Base-by-base conservation (phyloP, 1,140 invertebrate species). In the Aethina tumida region DNA sequence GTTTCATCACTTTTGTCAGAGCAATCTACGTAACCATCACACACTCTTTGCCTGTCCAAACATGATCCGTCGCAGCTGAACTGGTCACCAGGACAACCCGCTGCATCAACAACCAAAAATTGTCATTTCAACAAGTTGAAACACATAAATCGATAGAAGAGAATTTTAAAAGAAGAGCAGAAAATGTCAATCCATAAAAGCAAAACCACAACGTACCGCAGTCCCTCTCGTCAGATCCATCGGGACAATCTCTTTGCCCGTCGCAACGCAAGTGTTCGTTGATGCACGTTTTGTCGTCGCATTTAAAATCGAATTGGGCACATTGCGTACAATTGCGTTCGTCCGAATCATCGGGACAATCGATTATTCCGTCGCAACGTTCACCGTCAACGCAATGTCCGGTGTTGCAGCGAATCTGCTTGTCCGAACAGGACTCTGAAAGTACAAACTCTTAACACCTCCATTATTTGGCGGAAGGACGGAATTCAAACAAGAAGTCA, bases 41-140 rank as follows among this genome's bases (percentile, higher is more conserved):
- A 98, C 41, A 94, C 84, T 64, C 84, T 93, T 35, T 75, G 79
- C 55, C 79, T 81, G 0, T 88, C 89, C 36, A 97, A 82, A 53
- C 95, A 98, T 56, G 93, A 86, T 18, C 77, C 75, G 52, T 73
- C 66, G 49, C 84, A 89, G 43, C 73, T 69, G 33, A 68, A 64
- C 56, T 87, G 80, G 45, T 88, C 68, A 10, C 69, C 58, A 14
- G 34, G 17, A 30, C 47, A 49, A 4, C 21, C 24, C 27, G n/a
- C 27, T 25, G 26, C 25, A 9, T 7, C 18, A 21, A 16, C 45
- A 47, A 10, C 27, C 34, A 24, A 19, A 13, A 39, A 33, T 35
- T 35, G n/a, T n/a, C n/a, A n/a, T n/a, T n/a, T n/a, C n/a, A n/a
- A n/a, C n/a, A n/a, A n/a, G n/a, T n/a, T n/a, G n/a, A n/a, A n/a